These are phyloP conservation scores for Hippopotamus amphibius DNA, from an alignment of 2,113 vertebrate genomes.

Conservation along the genomic window DNA sequence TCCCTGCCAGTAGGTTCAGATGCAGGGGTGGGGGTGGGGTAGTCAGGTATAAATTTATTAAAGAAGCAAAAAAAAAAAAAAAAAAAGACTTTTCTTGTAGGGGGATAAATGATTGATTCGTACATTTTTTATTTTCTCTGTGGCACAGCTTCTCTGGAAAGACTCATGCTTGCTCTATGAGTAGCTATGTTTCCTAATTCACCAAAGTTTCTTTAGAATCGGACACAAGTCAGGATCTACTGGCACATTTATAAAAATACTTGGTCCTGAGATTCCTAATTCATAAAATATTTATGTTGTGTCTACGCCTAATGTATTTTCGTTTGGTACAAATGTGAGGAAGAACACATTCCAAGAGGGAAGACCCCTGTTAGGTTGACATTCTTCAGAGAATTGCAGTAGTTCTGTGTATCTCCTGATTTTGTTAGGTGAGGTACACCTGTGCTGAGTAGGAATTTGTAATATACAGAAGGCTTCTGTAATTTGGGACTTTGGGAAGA, in stretches of 20 bases:
- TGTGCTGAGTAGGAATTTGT: not conserved
- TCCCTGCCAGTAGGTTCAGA: not conserved
- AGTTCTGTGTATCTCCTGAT: not conserved
- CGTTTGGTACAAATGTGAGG: not conserved
- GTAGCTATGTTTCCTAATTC: not conserved
- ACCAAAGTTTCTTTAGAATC: not conserved
- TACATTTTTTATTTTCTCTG: not conserved
- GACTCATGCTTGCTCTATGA: too few species aligned
- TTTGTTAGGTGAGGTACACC: not conserved
- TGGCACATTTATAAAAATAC: not conserved
- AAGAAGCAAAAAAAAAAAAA: not conserved
- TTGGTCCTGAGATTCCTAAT: not conserved
- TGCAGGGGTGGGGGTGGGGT: not conserved
- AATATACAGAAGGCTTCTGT: not conserved
- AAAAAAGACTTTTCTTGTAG: not conserved
- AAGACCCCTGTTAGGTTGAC: not conserved
- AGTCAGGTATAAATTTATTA: not conserved
- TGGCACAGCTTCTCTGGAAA: not conserved
- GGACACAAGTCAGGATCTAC: not conserved
- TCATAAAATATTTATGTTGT: not conserved
- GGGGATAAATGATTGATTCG: not conserved
- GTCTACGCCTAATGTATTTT: not conserved
- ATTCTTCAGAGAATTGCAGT: not conserved
- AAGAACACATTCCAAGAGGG: not conserved
- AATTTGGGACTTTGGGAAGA: not conserved